Conservation (phyloP, 2,888 invertebrate genomes). For the Rhimphoctona megacephalus region DNA sequence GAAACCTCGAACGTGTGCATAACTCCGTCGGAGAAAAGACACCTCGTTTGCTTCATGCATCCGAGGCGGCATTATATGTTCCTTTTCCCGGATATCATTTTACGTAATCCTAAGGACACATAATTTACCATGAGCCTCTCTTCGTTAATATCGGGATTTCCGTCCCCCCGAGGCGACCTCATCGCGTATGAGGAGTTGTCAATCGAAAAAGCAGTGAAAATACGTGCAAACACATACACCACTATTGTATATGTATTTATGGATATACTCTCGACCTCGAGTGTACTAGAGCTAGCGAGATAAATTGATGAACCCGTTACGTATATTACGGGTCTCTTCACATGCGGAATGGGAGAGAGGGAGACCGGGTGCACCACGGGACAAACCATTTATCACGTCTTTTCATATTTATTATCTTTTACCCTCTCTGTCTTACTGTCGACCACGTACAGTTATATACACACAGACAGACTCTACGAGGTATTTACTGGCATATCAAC, state of each 20-base stretch:
- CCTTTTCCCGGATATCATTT: constrained; percentile 33
- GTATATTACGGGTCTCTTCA: constrained; percentile 51
- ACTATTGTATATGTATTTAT: background rate
- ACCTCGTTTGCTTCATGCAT: background rate
- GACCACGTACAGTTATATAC: constrained; percentile 45
- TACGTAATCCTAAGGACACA: constrained; percentile 17
- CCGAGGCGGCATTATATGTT: constrained; percentile 2
- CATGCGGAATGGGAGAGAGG: constrained; percentile 14
- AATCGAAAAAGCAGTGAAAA: constrained; percentile 42
- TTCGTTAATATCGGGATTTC: constrained; percentile 45
- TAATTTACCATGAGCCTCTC: constrained; percentile 32
- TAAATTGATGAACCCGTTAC: constrained; percentile 62
- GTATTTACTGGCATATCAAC: constrained; percentile 67
- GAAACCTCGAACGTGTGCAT: constrained; percentile 36
- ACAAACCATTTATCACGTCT: constrained; percentile 74
- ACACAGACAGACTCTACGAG: constrained; percentile 37
- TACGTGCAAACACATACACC: constrained; percentile 1
- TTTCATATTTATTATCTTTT: constrained; percentile 75
- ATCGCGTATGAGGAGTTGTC: constrained; percentile 34
- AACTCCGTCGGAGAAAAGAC: background rate
- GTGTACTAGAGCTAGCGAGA: constrained; percentile 54
- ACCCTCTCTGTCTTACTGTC: constrained; percentile 56
- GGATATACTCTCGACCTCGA: constrained; percentile 27
- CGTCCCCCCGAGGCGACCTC: constrained; percentile 20
- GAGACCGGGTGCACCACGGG: constrained; percentile 41